Percentiles rank a stretch among this genome's conserved stretches.
These are phyloP conservation scores for Trichosurus vulpecula DNA, from an alignment of 2,797 vertebrate species.

Conservation along the genomic window DNA sequence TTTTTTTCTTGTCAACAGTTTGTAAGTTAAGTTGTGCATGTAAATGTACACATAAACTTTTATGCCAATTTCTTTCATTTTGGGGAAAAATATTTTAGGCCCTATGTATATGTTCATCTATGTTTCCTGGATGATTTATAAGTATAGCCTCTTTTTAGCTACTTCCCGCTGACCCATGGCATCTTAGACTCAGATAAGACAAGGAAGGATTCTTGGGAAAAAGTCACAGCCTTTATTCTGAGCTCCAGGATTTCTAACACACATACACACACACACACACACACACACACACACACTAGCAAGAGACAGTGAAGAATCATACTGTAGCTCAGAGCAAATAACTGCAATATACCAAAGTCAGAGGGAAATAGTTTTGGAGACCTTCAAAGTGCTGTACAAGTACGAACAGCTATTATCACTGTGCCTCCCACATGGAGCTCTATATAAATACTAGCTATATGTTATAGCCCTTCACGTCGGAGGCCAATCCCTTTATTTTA, in stretches of 20 bases:
- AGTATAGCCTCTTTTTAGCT: neutral
- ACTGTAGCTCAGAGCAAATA: neutral
- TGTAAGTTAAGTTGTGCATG: neutral
- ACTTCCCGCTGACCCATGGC: neutral
- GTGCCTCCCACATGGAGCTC: neutral
- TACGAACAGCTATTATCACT: neutral
- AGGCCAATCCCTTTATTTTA: neutral
- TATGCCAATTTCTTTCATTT: neutral
- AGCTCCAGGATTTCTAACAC: neutral
- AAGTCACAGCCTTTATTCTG: neutral
- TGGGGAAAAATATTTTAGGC: too few relatives aligned
- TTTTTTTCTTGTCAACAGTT: neutral
- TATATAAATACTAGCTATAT: neutral
- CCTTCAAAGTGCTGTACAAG: neutral
- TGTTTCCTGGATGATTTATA: neutral
- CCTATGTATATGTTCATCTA: accelerated
- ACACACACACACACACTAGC: neutral
- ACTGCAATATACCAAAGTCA: neutral
- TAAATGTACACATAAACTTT: neutral
- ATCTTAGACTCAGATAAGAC: neutral
- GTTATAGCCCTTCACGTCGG: neutral
- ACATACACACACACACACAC: neutral
- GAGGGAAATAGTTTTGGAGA: neutral
- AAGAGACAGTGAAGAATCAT: neutral
- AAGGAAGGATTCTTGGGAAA: neutral